Conservation (phyloP, 2,888 invertebrate species). For the Cerceris rybyensis region DNA sequence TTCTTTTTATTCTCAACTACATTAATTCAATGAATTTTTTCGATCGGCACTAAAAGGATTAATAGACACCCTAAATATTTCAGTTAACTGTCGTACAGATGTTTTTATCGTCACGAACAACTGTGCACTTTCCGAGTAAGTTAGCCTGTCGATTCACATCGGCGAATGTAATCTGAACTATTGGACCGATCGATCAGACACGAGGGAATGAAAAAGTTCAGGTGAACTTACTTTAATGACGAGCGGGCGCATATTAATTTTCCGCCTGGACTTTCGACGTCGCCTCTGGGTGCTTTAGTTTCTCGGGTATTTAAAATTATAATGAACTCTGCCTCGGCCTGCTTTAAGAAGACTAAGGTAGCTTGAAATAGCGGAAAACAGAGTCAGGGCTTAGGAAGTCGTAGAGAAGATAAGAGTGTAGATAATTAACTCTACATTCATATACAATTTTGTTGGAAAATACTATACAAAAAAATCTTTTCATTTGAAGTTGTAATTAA, state of each 20-base stretch:
- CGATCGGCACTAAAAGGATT: too few species aligned
- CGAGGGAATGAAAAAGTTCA: background rate
- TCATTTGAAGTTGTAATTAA: too few species aligned
- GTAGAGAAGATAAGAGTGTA: too few species aligned
- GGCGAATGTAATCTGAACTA: background rate
- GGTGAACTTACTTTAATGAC: too few species aligned
- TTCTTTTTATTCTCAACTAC: too few species aligned
- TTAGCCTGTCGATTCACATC: background rate
- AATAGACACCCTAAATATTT: too few species aligned
- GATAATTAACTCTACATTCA: too few species aligned
- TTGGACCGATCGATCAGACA: background rate
- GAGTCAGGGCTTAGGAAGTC: too few species aligned
- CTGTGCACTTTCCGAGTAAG: background rate
- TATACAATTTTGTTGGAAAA: too few species aligned
- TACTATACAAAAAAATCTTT: too few species aligned
- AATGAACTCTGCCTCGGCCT: constrained; percentile 29
- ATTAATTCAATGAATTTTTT: too few species aligned
- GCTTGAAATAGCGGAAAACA: too few species aligned
- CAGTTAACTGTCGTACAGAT: background rate
- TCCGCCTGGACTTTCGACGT: background rate
- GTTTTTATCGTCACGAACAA: background rate
- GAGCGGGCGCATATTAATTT: background rate
- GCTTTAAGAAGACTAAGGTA: background rate
- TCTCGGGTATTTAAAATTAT: constrained; percentile 38
- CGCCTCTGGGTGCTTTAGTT: background rate